phyloP scores from a whole-genome alignment of 2,888 invertebrate species.

The Leucoptera coffeella region DNA sequence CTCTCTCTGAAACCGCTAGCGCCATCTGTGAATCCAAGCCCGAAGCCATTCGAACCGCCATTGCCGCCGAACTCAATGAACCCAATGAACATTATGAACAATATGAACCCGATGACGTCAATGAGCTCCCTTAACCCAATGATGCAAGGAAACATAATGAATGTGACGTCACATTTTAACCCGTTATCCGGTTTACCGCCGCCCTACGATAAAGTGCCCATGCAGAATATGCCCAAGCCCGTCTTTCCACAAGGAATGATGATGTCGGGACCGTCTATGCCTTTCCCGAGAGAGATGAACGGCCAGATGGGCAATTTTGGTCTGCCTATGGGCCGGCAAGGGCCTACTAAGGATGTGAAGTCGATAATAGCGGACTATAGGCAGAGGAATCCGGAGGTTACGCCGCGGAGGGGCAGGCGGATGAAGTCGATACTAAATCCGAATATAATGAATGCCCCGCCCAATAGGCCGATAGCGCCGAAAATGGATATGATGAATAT shows the following conservation, averaged over 20 bases:
- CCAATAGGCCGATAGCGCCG: constrained; percentile 36
- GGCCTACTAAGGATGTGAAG: constrained; percentile 75
- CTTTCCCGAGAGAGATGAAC: constrained; percentile 46
- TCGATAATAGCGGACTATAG: constrained; percentile 78
- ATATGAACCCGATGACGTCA: no score
- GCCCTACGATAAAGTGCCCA: constrained; percentile 36
- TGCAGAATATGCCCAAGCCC: constrained; percentile 36
- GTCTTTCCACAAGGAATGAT: constrained; percentile 32
- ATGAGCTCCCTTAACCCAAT: no score
- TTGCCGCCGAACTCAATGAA: constrained; percentile 11
- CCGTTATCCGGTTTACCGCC: constrained; percentile 36
- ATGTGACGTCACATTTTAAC: constrained; percentile 29
- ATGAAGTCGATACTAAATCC: constrained; percentile 51
- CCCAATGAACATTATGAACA: constrained; percentile 13
- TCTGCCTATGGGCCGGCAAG: constrained; percentile 59
- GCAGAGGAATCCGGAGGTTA: constrained; percentile 67
- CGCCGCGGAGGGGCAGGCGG: constrained; percentile 61
- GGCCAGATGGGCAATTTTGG: constrained; percentile 49
- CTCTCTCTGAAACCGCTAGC: constrained; percentile 22
- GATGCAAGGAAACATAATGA: constrained; percentile 28
- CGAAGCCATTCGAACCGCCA: not conserved
- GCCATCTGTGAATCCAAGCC: not conserved
- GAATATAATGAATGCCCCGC: constrained; percentile 33
- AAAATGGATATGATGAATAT: constrained; percentile 24
- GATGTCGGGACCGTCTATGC: constrained; percentile 28